phyloP scores from a whole-genome alignment of 92 coral and sea anemone genomes.

The Porites cylindrica region DNA sequence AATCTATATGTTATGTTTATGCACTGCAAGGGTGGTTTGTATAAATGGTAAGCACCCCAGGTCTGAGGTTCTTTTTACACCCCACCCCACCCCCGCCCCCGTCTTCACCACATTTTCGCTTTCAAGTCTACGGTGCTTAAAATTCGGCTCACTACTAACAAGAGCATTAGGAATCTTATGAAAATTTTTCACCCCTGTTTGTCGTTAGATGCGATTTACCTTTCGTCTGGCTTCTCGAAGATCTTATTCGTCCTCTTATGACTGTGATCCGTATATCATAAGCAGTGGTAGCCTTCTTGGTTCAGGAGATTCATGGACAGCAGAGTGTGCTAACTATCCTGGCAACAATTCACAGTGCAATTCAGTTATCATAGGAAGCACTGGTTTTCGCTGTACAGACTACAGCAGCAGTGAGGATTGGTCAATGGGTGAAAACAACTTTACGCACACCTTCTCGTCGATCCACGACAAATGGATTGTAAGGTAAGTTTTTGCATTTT shows the following conservation, averaged over 20 bases:
- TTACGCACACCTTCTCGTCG: slow-evolving; percentile 41
- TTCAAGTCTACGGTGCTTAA: no score
- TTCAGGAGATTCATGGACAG: slow-evolving; percentile 42
- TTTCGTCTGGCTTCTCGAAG: slow-evolving; percentile 68
- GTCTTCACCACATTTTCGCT: no score
- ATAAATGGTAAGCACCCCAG: no score
- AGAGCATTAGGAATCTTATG: background rate
- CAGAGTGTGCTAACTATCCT: background rate
- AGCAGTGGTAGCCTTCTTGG: slow-evolving; percentile 35
- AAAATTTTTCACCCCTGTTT: background rate
- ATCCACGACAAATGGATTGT: slow-evolving; percentile 10
- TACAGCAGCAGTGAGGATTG: slow-evolving; percentile 55
- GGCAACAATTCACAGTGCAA: background rate
- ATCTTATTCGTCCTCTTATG: slow-evolving; percentile 17
- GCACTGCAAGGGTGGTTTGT: no score
- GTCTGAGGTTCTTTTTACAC: no score
- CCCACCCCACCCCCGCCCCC: no score
- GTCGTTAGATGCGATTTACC: slow-evolving; percentile 32
- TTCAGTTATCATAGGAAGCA: background rate
- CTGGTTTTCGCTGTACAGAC: slow-evolving; percentile 61
- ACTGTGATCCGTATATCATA: slow-evolving; percentile 26
- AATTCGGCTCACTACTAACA: no score
- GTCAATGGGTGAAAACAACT: slow-evolving; percentile 64
- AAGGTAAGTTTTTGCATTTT: slow-evolving; percentile 4
- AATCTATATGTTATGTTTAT: no score